Percentiles rank a stretch among this genome's conserved stretches.
Evolutionary conservation across 2,888 invertebrate genomes (phyloP).

Genomic region (Sesia apiformis): DNA sequence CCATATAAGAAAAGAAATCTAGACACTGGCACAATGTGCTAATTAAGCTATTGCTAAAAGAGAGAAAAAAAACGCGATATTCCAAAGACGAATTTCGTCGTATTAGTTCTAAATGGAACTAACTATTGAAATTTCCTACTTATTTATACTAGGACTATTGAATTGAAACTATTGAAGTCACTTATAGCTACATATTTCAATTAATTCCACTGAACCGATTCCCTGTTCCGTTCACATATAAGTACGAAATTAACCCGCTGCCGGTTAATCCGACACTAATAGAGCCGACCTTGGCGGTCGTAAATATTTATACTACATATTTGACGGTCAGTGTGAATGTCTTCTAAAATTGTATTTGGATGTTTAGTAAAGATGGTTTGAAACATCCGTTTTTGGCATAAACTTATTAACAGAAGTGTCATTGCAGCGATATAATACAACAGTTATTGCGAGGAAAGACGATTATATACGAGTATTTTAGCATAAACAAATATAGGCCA

Average conservation of each 20-base stretch:
- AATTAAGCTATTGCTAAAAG: no score
- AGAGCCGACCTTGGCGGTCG: conserved; percentile 47
- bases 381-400: neutral
- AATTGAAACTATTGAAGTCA: no score
- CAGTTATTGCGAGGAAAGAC: neutral
- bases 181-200: neutral
- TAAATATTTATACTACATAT: conserved; percentile 50
- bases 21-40: no score
- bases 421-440: neutral
- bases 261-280: conserved; percentile 38
- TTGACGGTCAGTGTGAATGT: conserved; percentile 56
- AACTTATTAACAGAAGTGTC: neutral
- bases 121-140: no score
- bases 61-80: no score
- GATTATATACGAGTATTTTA: no score
- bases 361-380: neutral
- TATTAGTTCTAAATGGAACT: no score
- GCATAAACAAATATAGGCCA: no score
- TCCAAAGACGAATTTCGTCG: no score
- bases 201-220: conserved; percentile 6
- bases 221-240: neutral
- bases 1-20: no score
- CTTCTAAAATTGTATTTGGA: conserved; percentile 40
- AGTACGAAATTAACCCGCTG: conserved; percentile 12
- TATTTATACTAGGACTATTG: neutral